phyloP scores from a whole-genome alignment of 2,888 invertebrate genomes.

The Phengaris arion region DNA sequence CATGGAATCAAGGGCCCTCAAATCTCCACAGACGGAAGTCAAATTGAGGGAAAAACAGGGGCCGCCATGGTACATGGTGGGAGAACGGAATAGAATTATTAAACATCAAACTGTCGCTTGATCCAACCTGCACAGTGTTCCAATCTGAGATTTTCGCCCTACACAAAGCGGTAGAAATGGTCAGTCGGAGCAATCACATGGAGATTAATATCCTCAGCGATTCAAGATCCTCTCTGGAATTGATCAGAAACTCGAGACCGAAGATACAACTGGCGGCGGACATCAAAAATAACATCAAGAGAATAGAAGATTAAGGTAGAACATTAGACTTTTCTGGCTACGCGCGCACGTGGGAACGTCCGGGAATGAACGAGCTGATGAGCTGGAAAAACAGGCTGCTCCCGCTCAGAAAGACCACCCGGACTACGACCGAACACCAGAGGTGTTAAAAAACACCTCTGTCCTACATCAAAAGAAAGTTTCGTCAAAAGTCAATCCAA shows the following conservation, averaged over 20 bases:
- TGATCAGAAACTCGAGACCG: background rate
- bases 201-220: background rate
- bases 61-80: background rate
- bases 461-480: background rate
- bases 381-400: background rate
- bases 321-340: background rate
- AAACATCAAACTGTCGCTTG: background rate
- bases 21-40: background rate
- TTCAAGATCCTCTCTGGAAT: background rate
- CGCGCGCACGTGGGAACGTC: background rate
- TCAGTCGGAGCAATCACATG: background rate
- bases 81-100: background rate
- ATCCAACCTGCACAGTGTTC: background rate
- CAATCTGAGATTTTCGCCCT: background rate
- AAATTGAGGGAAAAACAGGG: background rate
- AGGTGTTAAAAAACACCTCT: too few relatives aligned
- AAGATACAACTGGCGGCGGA: background rate
- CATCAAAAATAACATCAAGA: background rate
- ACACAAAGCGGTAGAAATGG: background rate
- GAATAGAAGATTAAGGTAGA: background rate
- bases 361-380: background rate
- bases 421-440: background rate
- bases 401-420: background rate
- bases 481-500: background rate
- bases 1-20: background rate